These are phyloP conservation scores for Sebastes nivosus DNA, from an alignment of 2,797 vertebrate species.

Conservation along the genomic window DNA sequence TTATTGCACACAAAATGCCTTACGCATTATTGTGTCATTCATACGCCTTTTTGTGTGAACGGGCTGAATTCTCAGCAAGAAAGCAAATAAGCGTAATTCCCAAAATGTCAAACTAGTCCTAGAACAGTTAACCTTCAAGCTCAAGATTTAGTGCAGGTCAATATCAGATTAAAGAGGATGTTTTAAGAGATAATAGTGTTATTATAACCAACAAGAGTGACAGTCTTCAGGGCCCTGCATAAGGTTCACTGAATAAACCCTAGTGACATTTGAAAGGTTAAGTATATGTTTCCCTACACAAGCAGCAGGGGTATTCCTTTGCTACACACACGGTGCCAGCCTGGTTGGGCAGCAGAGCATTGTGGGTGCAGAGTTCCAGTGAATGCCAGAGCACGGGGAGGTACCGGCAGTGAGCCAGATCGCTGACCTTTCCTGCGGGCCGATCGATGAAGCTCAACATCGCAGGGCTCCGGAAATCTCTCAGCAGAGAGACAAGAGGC, in stretches of 20 bases:
- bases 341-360: constrained; percentile 24
- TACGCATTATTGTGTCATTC: too few relatives aligned
- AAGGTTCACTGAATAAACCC: not conserved
- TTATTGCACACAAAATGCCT: too few relatives aligned
- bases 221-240: not conserved
- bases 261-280: constrained; percentile 4
- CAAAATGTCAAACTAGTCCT: not conserved
- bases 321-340: not conserved
- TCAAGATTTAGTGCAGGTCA: not conserved
- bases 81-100: not conserved
- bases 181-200: not conserved
- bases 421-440: constrained; percentile 77
- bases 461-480: constrained; percentile 79
- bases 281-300: not conserved
- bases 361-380: constrained; percentile 38
- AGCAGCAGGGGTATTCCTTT: not conserved
- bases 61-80: too few relatives aligned
- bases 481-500: constrained; percentile 65
- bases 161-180: not conserved
- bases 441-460: constrained; percentile 78
- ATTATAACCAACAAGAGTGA: not conserved
- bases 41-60: too few relatives aligned
- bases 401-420: constrained; percentile 62
- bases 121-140: not conserved
- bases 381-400: constrained; percentile 56